phyloP scores from a whole-genome alignment of 2,888 invertebrate genomes.

The Nomada lathburiana region DNA sequence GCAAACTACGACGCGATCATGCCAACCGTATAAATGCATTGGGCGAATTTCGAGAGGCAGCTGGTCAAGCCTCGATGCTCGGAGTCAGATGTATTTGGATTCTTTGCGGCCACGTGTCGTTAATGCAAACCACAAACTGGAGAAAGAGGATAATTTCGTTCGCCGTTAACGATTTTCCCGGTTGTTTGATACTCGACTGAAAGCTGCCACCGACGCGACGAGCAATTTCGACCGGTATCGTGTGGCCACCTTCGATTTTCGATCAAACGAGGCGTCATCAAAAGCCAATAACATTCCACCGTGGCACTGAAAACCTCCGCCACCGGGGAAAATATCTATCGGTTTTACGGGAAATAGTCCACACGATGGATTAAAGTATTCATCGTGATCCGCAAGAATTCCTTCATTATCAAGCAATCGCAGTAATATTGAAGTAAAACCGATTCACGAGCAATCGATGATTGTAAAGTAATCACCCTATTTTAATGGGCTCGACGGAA shows the following conservation, averaged over 20 bases:
- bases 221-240: too few species aligned
- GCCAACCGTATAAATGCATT: too few species aligned
- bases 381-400: background rate
- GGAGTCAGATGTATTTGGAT: too few species aligned
- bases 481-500: too few species aligned
- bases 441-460: too few species aligned
- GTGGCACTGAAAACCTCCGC: background rate
- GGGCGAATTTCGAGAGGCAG: too few species aligned
- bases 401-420: background rate
- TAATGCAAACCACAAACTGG: background rate
- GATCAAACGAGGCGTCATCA: constrained; percentile 7
- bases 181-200: constrained; percentile 21
- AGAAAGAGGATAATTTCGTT: background rate
- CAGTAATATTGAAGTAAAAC: too few species aligned
- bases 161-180: constrained; percentile 20
- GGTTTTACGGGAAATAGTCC: constrained; percentile 1
- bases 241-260: background rate
- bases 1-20: too few species aligned
- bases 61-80: too few species aligned
- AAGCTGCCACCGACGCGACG: too few species aligned
- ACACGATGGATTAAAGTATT: constrained; percentile 4
- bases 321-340: background rate
- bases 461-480: too few species aligned
- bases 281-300: constrained; percentile 27
- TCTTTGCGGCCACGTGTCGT: background rate